Percentiles rank a stretch among this genome's conserved stretches.
Conservation (phyloP, 2,797 vertebrate genomes). For the Gobio occitaniae region DNA sequence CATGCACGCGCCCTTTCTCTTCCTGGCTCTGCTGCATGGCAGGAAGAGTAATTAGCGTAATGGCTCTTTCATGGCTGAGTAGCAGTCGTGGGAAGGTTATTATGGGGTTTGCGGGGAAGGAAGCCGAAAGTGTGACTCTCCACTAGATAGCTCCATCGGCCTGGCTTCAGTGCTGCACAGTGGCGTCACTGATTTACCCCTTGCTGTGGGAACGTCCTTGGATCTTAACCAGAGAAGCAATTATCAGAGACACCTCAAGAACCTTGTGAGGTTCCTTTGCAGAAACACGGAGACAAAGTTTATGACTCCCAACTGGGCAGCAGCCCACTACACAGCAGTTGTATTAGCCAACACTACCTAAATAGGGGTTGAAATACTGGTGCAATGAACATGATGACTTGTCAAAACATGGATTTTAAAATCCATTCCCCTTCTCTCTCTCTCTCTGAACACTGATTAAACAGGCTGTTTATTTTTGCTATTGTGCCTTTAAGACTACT, state of each 20-base stretch:
- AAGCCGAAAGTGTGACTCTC: constrained; percentile 4
- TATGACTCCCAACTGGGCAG: not conserved
- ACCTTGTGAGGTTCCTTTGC: not conserved
- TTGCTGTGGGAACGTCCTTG: constrained; percentile 51
- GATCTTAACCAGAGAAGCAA: constrained; percentile 40
- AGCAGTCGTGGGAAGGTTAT: constrained; percentile 37
- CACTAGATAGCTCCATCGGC: not conserved
- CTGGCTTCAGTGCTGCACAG: constrained; percentile 28
- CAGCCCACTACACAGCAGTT: not conserved
- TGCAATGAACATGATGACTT: not conserved
- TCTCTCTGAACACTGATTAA: not conserved
- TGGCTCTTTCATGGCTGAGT: constrained; percentile 47
- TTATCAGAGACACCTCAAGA: constrained; percentile 16
- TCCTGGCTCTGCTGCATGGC: constrained; percentile 43
- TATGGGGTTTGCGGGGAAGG: not conserved
- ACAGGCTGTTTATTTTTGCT: not conserved
- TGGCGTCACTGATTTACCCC: constrained; percentile 17
- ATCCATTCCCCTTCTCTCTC: not conserved
- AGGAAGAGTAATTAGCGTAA: constrained; percentile 61
- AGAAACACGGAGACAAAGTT: constrained; percentile 1
- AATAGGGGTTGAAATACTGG: not conserved
- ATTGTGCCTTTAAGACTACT: not conserved
- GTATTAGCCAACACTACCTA: not conserved
- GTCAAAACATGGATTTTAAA: not conserved
- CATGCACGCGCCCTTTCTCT: not conserved